Percentiles rank a stretch among this genome's conserved stretches.
These are phyloP conservation scores for Cephalopholis sonnerati DNA, from an alignment of 2,113 vertebrate species.

Conservation along the genomic window DNA sequence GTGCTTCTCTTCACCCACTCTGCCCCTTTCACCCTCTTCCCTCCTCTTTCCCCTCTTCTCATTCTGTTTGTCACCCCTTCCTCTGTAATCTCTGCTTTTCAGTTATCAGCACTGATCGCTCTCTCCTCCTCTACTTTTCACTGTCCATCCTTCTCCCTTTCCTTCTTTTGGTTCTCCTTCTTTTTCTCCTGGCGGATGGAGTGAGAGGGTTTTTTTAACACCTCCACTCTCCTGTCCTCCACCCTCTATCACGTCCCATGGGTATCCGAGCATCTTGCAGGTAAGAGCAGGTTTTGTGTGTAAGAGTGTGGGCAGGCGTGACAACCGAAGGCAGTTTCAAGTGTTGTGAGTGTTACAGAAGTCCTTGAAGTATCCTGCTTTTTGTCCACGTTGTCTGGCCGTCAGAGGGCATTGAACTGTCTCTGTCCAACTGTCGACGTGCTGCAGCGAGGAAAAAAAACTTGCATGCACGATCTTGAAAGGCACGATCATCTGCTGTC, in stretches of 20 bases:
- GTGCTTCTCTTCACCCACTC: not conserved
- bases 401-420: slow-evolving; percentile 27
- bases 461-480: not conserved
- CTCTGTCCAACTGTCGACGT: not conserved
- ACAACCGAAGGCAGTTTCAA: not conserved
- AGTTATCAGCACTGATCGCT: slow-evolving; percentile 26
- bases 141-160: slow-evolving; percentile 8
- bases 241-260: slow-evolving; percentile 81
- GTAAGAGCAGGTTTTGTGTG: slow-evolving; percentile 72
- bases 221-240: slow-evolving; percentile 56
- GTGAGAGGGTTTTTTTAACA: slow-evolving; percentile 75
- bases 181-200: slow-evolving; percentile 59
- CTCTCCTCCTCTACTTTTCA: slow-evolving; percentile 36
- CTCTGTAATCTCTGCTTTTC: slow-evolving; percentile 34
- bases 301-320: slow-evolving; percentile 2
- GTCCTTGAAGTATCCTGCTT: slow-evolving; percentile 52
- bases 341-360: slow-evolving; percentile 28
- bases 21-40: not conserved
- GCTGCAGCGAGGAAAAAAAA: slow-evolving; percentile 17
- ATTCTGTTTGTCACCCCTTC: slow-evolving; percentile 1
- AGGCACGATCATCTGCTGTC: not conserved
- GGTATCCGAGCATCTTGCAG: slow-evolving; percentile 92
- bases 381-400: slow-evolving; percentile 11
- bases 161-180: not conserved
- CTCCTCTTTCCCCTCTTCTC: not conserved